A percentile compares a stretch with the other conserved stretches of the same genome.
phyloP scores from a whole-genome alignment of 2,797 vertebrate species.

The Muraenolepis orangiensis region DNA sequence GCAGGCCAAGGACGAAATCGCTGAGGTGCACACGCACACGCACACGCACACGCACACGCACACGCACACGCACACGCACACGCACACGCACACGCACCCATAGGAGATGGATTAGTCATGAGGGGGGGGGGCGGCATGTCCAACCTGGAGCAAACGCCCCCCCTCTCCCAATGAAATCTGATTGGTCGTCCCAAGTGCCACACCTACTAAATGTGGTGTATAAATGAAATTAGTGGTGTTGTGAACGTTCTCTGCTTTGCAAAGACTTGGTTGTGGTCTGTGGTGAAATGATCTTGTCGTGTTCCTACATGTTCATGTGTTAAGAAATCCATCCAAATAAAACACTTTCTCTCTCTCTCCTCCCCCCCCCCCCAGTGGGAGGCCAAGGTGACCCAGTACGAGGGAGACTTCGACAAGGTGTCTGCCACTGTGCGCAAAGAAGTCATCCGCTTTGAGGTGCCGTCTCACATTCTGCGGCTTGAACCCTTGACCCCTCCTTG shows the following conservation, averaged over 20 bases:
- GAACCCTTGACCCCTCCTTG: no score
- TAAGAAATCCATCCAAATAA: background rate
- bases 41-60: background rate
- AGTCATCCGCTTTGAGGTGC: slow-evolving; percentile 92
- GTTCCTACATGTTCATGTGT: background rate
- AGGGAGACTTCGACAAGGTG: slow-evolving; percentile 92
- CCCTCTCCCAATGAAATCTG: background rate
- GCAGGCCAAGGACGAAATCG: slow-evolving; percentile 94
- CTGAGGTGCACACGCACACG: slow-evolving; percentile 74
- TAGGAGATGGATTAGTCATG: no score
- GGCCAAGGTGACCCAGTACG: slow-evolving; percentile 90
- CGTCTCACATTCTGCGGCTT: no score
- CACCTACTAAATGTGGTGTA: background rate
- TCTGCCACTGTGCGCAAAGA: slow-evolving; percentile 91
- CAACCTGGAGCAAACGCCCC: no score
- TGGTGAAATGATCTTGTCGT: background rate
- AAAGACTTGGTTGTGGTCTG: background rate
- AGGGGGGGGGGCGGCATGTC: no score
- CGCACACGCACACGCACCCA: no score
- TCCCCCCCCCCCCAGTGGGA: slow-evolving; percentile 82
- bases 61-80: no score
- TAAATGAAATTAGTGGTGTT: background rate
- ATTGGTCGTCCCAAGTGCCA: background rate
- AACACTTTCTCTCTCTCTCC: background rate
- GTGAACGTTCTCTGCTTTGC: no score